Base-by-base conservation (phyloP, 1,140 invertebrate species). In the Prorops nasuta region DNA sequence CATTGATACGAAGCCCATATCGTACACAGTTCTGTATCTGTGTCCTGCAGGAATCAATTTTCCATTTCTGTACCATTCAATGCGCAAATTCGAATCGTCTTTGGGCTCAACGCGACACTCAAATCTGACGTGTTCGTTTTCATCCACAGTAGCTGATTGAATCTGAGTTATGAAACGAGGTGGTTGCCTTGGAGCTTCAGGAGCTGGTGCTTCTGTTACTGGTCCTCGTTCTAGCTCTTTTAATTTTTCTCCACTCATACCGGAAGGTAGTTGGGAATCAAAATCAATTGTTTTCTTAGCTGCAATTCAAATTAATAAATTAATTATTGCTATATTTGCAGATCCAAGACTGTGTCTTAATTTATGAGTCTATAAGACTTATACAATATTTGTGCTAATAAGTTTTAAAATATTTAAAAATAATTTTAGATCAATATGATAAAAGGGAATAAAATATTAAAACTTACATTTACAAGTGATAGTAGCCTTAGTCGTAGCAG, bases 101-200 rank as follows among this genome's bases (percentile, higher is more conserved):
- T 94, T 91, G 1, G 96, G 97, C 68, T 96, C 90, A 3, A 99
- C 89, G 46, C 89, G 85, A 64, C 94, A 97, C 74, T 98, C 94
- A 67, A 99, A 98, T 44, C 93, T 86, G 0, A 96, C 88, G 0
- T 89, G 85, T 76, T 98, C 93, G 8, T 90, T 89, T 79, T 97
- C 94, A 63, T 89, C 88, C 3, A 91, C 83, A 2, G 87, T 89
- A 12, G 84, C 80, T 8, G 89, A 91, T 66, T 87, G 80, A 54
- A 92, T 92, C 66, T 91, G 91, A 3, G 90, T 91, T 14, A 91
- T 84, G 66, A 95, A 96, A 69, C 86, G 88, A 7, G 92, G 92
- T 43, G 91, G 89, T 58, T 83, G 78, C 16, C 80, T 77, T 2
- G 86, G 84, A 22, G 84, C 82, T 70, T 91, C 90, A 51, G 79